These are phyloP conservation scores for Ceramica pisi DNA, from an alignment of 2,888 invertebrate species.

Conservation along the genomic window DNA sequence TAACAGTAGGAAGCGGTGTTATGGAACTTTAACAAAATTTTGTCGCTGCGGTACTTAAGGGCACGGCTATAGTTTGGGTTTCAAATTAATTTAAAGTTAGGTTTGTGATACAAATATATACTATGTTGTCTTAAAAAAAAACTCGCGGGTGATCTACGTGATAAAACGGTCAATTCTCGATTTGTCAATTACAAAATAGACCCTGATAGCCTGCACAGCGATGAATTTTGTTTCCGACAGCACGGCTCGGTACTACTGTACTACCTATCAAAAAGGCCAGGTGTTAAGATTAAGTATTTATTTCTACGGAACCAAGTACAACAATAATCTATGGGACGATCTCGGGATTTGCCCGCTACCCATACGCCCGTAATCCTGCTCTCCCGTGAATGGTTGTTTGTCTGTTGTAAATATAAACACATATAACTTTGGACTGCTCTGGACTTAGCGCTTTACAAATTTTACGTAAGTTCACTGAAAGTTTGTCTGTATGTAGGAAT, in stretches of 20 bases:
- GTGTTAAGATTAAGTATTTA: slow-evolving; percentile 39
- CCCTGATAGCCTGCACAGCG: not conserved
- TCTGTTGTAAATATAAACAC: slow-evolving; percentile 49
- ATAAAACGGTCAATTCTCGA: not conserved
- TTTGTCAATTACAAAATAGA: not conserved
- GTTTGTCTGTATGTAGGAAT: not conserved
- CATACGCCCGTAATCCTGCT: slow-evolving; percentile 44
- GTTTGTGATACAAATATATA: not conserved
- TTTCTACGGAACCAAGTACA: slow-evolving; percentile 25
- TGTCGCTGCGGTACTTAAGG: slow-evolving; percentile 24
- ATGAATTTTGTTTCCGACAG: not conserved
- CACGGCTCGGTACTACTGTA: not conserved
- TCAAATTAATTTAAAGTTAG: slow-evolving; percentile 12
- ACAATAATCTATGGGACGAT: slow-evolving; percentile 45
- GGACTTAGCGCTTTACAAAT: slow-evolving; percentile 11
- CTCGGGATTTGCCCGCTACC: slow-evolving; percentile 23
- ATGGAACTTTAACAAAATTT: slow-evolving; percentile 47
- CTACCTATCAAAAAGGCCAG: slow-evolving; percentile 16
- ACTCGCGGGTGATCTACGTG: not conserved
- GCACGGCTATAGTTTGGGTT: slow-evolving; percentile 2
- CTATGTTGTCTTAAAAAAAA: not conserved
- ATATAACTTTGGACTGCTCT: slow-evolving; percentile 33
- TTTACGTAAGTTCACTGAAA: slow-evolving; percentile 18
- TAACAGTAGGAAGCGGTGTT: slow-evolving; percentile 32
- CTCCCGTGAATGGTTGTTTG: slow-evolving; percentile 44